phyloP scores from a whole-genome alignment of 2,113 vertebrate species.

The Daphoenositta chrysoptera region DNA sequence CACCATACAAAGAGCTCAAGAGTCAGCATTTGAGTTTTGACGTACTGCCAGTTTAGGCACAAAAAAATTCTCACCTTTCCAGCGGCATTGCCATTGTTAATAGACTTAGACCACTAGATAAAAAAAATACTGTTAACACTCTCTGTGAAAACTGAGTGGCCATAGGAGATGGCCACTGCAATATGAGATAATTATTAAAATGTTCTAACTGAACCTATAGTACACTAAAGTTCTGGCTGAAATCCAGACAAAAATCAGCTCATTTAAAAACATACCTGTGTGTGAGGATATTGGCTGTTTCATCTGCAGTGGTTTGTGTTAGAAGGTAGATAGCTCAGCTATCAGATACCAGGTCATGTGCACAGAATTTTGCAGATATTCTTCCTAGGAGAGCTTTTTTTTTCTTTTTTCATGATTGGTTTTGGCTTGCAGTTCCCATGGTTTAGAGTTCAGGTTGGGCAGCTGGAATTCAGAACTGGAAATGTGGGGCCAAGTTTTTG shows the following conservation, averaged over 20 bases:
- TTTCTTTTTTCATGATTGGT: neutral
- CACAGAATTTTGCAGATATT: neutral
- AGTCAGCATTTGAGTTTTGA: neutral
- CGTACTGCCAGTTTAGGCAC: neutral
- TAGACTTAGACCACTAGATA: neutral
- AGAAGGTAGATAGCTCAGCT: neutral
- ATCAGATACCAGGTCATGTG: neutral
- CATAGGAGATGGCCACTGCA: neutral
- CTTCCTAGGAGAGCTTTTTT: neutral
- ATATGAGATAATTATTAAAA: neutral
- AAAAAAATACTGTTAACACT: neutral
- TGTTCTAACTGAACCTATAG: neutral
- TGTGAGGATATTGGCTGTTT: neutral
- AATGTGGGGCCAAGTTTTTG: neutral
- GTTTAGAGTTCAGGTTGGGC: neutral
- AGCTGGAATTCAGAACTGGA: neutral
- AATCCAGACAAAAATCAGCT: neutral
- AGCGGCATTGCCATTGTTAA: neutral
- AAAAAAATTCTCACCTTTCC: neutral
- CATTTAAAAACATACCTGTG: neutral
- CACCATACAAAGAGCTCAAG: neutral
- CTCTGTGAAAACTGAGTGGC: neutral
- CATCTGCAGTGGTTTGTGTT: neutral
- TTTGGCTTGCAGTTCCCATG: neutral
- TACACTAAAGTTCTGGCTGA: neutral